Conservation (phyloP, 2,888 invertebrate species). For the Pristionchus arcanus region DNA sequence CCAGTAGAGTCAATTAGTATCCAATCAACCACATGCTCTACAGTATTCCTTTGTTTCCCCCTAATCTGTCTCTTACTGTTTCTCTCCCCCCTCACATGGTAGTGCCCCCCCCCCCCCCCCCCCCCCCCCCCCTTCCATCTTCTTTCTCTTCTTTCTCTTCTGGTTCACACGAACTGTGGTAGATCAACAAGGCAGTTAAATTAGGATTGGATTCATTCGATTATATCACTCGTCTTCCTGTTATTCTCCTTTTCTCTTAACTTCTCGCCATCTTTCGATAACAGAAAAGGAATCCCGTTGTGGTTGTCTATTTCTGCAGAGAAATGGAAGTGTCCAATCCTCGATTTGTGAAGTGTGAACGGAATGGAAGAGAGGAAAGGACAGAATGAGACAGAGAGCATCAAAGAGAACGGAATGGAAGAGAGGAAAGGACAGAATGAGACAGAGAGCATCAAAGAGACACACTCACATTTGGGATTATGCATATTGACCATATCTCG, state of each 20-base stretch:
- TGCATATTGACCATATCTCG: constrained; percentile 34
- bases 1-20: not conserved
- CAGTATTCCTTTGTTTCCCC: constrained; percentile 11
- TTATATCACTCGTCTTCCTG: not conserved
- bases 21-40: not conserved
- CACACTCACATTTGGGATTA: not conserved
- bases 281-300: not conserved
- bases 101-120: not conserved
- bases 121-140: not conserved
- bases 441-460: not conserved
- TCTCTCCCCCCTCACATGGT: not conserved
- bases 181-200: constrained; percentile 28
- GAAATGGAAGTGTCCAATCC: not conserved
- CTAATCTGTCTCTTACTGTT: not conserved
- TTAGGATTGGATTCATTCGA: constrained; percentile 9
- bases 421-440: not conserved
- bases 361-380: not conserved
- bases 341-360: not conserved
- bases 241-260: constrained; percentile 9
- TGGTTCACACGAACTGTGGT: not conserved
- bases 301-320: not conserved
- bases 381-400: not conserved
- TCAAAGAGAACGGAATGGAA: not conserved
- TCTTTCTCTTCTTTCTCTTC: not conserved
- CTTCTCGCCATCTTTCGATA: not conserved